phyloP scores from a whole-genome alignment of 2,797 vertebrate genomes.

The Ceyx erithaca region DNA sequence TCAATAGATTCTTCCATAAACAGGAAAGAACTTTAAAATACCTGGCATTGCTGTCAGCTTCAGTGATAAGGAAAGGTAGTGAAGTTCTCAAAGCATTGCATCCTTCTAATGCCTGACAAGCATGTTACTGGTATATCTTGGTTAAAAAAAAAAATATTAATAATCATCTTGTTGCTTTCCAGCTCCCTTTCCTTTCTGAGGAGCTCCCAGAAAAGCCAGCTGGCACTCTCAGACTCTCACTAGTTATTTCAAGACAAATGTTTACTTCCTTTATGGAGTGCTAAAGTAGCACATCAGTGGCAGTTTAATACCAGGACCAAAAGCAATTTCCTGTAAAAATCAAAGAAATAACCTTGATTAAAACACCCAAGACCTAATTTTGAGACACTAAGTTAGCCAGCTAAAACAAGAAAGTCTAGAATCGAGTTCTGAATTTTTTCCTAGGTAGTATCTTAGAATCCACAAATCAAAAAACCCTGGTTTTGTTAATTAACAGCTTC shows the following conservation, averaged over 20 bases:
- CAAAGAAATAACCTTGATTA: constrained; percentile 18
- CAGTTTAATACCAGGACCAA: constrained; percentile 37
- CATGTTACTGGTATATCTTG: background rate
- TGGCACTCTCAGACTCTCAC: constrained; percentile 39
- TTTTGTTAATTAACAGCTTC: background rate
- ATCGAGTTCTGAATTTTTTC: background rate
- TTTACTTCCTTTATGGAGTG: constrained; percentile 68
- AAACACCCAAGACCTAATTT: background rate
- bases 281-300: constrained; percentile 45
- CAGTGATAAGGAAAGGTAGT: background rate
- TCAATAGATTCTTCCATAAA: background rate
- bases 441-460: background rate
- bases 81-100: background rate
- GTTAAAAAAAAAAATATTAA: background rate
- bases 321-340: constrained; percentile 53
- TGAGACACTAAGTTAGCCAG: background rate
- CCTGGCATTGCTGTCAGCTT: background rate
- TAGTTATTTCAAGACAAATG: constrained; percentile 45
- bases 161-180: background rate
- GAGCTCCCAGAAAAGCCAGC: constrained; percentile 20
- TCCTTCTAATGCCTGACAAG: background rate
- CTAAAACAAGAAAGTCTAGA: background rate
- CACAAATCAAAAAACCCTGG: background rate
- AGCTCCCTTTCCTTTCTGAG: background rate
- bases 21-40: background rate